Base-by-base conservation (phyloP, 2,797 vertebrate genomes). In the Remorina albescens region DNA sequence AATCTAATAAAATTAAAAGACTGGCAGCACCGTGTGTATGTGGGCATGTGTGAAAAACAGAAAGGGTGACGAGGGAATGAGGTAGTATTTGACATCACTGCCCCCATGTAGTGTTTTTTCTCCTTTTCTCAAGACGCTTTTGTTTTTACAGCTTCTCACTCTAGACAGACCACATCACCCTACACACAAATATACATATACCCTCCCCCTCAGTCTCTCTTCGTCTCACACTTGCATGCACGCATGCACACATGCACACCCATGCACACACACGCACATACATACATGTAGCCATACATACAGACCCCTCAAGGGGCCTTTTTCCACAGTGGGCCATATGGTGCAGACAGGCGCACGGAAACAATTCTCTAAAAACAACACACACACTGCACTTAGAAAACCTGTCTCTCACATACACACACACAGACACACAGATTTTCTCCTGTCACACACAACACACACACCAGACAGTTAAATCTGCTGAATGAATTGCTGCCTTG, bases 281-380 rank as follows among this genome's bases (percentile, higher is more conserved):
- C 49, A 71, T 0, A 66, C 53, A 71, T 37, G 84, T 49, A 59
- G 75, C 28, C 76, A 73, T 50, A 77, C 78, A 81, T 83, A 86
- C 72, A 82, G 68, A 85, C 81, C 89, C 89, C 85, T 89, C 82
- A 91, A 89, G 90, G 82, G 90, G 87, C 85, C 86, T 83, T 91
- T 86, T 92, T 91, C 90, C 90, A 90, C 90, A 91, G 84, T 74
- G 85, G 90, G 63, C 92, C 91, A 92, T 92, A 91, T 91, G 90
- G 92, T 92, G 90, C 90, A 91, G 90, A 91, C 88, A 90, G 88
- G 88, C 88, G 76, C 88, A 91, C 86, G 92, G 91, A 93, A 93
- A 93, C 90, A 92, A 92, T 92, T 92, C 89, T 87, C 89, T 81
- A 92, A 90, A 90, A 92, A 92, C 89, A 92, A 92, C 91, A 92